Conservation (phyloP, 2,113 vertebrate species). For the Mesembrinibis cayennensis region DNA sequence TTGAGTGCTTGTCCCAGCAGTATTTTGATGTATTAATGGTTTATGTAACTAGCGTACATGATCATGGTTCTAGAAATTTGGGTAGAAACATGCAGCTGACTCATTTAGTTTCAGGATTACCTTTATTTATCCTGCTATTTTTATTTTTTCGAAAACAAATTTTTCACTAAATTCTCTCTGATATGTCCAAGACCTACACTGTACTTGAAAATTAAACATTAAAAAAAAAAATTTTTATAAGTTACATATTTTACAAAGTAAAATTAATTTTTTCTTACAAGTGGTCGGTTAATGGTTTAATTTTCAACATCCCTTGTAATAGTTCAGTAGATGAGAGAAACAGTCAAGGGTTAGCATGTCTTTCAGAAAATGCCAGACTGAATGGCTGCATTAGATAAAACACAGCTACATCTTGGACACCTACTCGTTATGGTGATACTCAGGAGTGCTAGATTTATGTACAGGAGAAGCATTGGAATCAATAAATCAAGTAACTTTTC, state of each 20-base stretch:
- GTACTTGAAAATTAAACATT: not conserved
- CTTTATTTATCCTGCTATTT: not conserved
- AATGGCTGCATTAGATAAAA: not conserved
- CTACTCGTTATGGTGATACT: not conserved
- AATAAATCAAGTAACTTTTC: not conserved
- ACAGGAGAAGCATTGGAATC: not conserved
- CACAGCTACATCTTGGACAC: not conserved
- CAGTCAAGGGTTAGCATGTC: not conserved
- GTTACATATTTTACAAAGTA: not conserved
- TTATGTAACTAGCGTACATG: not conserved
- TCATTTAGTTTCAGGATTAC: not conserved
- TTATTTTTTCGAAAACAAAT: not conserved
- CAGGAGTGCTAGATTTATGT: not conserved
- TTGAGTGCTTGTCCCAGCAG: not conserved
- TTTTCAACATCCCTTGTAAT: not conserved
- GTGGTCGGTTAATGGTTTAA: not conserved
- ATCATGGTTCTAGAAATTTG: not conserved
- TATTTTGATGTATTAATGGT: not conserved
- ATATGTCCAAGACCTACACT: not conserved
- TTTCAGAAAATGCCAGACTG: not conserved
- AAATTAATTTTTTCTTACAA: not conserved
- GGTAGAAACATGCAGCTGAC: not conserved
- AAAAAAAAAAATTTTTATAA: not conserved
- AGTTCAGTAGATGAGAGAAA: not conserved
- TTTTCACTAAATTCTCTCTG: not conserved